Conservation (phyloP, 2,888 invertebrate genomes). For the Callosobruchus maculatus region DNA sequence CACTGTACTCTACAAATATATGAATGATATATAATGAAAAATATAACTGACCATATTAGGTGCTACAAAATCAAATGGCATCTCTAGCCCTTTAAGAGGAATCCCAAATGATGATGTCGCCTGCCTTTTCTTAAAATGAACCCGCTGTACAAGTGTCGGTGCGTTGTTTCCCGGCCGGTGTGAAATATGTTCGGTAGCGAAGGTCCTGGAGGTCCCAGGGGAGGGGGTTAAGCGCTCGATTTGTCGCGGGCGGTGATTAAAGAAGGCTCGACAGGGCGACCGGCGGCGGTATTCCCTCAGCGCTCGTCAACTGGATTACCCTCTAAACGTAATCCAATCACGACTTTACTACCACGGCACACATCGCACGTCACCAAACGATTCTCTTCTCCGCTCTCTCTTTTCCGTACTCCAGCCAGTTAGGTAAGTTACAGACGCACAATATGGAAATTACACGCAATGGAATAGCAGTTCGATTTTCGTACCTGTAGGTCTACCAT, state of each 20-base stretch:
- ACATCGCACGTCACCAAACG: not conserved
- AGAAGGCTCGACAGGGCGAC: conserved; percentile 36
- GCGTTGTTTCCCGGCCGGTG: not conserved
- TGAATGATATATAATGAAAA: too few species aligned
- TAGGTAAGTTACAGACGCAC: not conserved
- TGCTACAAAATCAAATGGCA: too few species aligned
- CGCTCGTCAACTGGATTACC: conserved; percentile 61
- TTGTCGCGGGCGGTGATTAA: conserved; percentile 53
- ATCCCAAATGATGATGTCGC: too few species aligned
- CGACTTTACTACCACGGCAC: not conserved
- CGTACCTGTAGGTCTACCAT: too few species aligned
- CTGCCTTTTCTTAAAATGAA: too few species aligned
- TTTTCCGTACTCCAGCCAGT: not conserved
- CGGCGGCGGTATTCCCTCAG: conserved; percentile 48
- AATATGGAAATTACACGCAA: too few species aligned
- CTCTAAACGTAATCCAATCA: conserved; percentile 67
- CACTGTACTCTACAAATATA: too few species aligned
- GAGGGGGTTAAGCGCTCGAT: conserved; percentile 49
- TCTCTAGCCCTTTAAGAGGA: too few species aligned
- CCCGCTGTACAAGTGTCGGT: too few species aligned
- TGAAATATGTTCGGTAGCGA: conserved; percentile 9
- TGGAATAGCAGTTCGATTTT: too few species aligned
- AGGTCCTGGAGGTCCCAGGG: conserved; percentile 12
- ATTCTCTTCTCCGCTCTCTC: not conserved
- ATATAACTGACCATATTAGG: too few species aligned